Conservation (phyloP, 2,888 invertebrate genomes). For the Lasioglossum lativentre region DNA sequence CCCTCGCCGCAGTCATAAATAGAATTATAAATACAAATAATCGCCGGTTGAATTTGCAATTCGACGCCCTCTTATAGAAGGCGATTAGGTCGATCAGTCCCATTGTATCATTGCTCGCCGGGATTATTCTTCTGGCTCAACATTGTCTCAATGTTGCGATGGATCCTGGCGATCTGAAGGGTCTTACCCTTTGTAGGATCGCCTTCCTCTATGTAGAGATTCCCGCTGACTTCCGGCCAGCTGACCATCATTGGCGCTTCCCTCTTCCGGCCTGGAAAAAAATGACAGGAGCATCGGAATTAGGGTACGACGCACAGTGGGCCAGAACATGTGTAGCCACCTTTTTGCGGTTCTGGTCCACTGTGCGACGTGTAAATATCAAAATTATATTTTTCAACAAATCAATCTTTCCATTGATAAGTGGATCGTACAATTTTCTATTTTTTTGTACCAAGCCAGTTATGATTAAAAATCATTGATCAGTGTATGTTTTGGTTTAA, state of each 20-base stretch:
- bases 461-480: too few species aligned
- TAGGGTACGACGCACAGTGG: background rate
- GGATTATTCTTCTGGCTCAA: slow-evolving; percentile 73
- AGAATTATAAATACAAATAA: slow-evolving; percentile 41
- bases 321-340: too few species aligned
- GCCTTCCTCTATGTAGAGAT: slow-evolving; percentile 81
- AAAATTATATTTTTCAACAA: too few species aligned
- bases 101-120: background rate
- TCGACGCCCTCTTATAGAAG: background rate
- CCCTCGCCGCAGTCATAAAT: slow-evolving; percentile 22
- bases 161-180: slow-evolving; percentile 78
- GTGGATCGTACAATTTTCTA: too few species aligned
- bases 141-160: slow-evolving; percentile 80
- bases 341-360: too few species aligned
- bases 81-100: background rate
- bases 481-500: too few species aligned
- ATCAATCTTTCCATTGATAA: too few species aligned
- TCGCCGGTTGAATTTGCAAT: background rate
- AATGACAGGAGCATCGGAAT: background rate
- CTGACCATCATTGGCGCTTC: slow-evolving; percentile 76
- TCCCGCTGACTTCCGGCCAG: slow-evolving; percentile 79
- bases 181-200: slow-evolving; percentile 72
- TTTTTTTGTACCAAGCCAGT: too few species aligned
- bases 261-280: slow-evolving; percentile 79
- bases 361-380: too few species aligned